These are phyloP conservation scores for Camponotus pennsylvanicus DNA, from an alignment of 1,140 invertebrate genomes.

Conservation along the genomic window DNA sequence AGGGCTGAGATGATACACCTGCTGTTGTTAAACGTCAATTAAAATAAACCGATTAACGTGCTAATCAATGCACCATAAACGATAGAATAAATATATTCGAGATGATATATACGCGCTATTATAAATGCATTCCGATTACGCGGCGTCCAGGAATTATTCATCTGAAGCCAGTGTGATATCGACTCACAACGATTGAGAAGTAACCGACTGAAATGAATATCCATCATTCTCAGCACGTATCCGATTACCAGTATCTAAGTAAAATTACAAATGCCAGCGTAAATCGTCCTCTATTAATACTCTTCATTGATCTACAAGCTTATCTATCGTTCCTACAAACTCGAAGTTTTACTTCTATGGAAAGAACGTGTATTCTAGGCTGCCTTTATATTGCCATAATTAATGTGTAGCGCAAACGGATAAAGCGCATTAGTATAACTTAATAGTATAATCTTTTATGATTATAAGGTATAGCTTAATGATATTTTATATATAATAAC, in stretches of 20 bases:
- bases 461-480: conserved; percentile 28
- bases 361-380: neutral
- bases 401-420: conserved; percentile 11
- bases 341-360: conserved; percentile 7
- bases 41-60: conserved; percentile 21
- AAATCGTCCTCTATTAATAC: conserved; percentile 58
- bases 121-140: conserved; percentile 51
- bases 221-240: conserved; percentile 75
- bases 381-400: conserved; percentile 25
- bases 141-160: conserved; percentile 36
- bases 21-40: neutral
- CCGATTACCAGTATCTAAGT: conserved; percentile 58
- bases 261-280: conserved; percentile 58
- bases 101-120: neutral
- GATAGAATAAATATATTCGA: conserved; percentile 29
- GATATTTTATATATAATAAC: conserved; percentile 34
- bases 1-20: conserved; percentile 18
- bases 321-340: neutral
- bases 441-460: conserved; percentile 1
- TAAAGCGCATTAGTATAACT: conserved; percentile 15
- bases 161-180: conserved; percentile 51
- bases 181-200: conserved; percentile 72
- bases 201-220: conserved; percentile 65
- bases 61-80: conserved; percentile 36
- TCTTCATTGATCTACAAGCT: conserved; percentile 25